Conservation (phyloP, 2,113 vertebrate species). For the Mystacornis crossleyi region DNA sequence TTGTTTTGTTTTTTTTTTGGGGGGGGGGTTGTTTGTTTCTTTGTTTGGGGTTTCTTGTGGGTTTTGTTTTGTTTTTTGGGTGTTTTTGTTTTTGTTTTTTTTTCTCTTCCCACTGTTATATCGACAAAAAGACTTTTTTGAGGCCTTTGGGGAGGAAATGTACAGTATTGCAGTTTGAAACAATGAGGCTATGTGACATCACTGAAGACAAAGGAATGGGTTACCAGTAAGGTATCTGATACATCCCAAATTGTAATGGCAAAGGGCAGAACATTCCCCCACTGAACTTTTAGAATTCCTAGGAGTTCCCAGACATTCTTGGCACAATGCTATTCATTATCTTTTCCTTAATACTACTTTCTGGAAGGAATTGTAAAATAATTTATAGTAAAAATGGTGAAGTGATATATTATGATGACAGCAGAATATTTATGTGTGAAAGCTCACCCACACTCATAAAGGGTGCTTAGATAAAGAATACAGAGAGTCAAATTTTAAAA, state of each 20-base stretch:
- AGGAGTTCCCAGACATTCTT: not conserved
- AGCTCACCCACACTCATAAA: not conserved
- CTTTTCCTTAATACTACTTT: not conserved
- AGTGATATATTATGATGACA: not conserved
- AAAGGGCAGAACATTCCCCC: not conserved
- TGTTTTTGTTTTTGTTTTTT: not conserved
- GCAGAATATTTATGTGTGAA: not conserved
- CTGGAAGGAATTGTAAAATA: not conserved
- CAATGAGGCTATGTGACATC: not conserved
- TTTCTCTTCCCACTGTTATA: not conserved
- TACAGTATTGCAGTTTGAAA: not conserved
- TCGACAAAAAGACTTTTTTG: not conserved
- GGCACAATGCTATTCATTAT: not conserved
- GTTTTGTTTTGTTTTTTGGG: too few species aligned
- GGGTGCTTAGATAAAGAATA: not conserved
- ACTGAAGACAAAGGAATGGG: not conserved
- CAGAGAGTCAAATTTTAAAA: not conserved
- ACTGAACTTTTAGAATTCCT: not conserved
- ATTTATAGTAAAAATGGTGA: not conserved
- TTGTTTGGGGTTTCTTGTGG: too few species aligned
- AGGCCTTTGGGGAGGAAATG: not conserved
- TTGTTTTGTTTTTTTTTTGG: too few species aligned
- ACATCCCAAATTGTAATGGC: not conserved
- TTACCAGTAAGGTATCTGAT: not conserved
- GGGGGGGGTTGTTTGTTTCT: too few species aligned